Conservation (phyloP, 2,888 invertebrate species). For the Euplagia quadripunctaria region DNA sequence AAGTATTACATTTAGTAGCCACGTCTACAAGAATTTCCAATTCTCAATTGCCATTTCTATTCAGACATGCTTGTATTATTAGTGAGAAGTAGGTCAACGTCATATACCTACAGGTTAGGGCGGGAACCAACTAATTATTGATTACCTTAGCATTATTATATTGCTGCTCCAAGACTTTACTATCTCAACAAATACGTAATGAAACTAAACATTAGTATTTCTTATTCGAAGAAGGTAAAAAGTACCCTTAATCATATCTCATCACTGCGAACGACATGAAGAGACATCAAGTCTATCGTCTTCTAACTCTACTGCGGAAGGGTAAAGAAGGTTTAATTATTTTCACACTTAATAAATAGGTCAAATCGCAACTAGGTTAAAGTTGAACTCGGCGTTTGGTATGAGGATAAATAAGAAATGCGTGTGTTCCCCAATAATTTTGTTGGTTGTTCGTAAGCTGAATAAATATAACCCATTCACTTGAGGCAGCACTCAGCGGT, state of each 20-base stretch:
- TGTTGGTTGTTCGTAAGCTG: not conserved
- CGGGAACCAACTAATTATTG: not conserved
- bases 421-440: not conserved
- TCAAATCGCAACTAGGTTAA: conserved; percentile 22
- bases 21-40: not conserved
- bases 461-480: too few relatives aligned
- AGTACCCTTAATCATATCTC: not conserved
- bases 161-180: not conserved
- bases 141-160: not conserved
- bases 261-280: conserved; percentile 17
- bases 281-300: conserved; percentile 11
- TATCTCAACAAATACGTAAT: not conserved
- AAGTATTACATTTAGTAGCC: not conserved
- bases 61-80: too few relatives aligned
- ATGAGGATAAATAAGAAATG: not conserved
- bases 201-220: not conserved
- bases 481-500: too few relatives aligned
- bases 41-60: not conserved
- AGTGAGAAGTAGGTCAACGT: too few relatives aligned
- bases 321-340: conserved; percentile 23
- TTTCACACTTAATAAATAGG: conserved; percentile 21
- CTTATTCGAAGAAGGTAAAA: not conserved
- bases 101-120: too few relatives aligned
- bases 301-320: conserved; percentile 16
- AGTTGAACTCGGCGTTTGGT: conserved; percentile 7